A percentile compares a stretch with the other conserved stretches of the same genome.
phyloP scores from a whole-genome alignment of 1,140 invertebrate genomes.

The Periplaneta americana region DNA sequence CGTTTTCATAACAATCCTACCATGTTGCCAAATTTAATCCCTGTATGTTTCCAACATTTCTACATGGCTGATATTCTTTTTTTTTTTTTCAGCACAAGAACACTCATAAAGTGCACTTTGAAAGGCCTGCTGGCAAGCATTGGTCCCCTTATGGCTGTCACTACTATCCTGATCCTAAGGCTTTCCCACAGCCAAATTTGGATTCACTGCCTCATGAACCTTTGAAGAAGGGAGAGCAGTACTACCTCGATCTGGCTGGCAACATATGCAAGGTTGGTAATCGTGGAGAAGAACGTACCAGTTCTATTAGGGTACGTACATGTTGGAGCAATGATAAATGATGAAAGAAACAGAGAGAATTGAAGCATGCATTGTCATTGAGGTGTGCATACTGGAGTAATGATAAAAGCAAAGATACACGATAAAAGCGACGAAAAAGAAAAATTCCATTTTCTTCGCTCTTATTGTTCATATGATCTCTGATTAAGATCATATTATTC shows the following conservation, averaged over 20 bases:
- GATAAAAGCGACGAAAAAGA: too few species aligned
- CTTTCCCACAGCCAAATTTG: slow-evolving; percentile 77
- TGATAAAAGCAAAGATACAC: too few species aligned
- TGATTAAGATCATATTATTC: neutral
- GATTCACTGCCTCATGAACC: slow-evolving; percentile 82
- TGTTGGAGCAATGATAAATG: too few species aligned
- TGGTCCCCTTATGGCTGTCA: slow-evolving; percentile 90
- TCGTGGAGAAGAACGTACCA: neutral
- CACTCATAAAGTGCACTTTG: slow-evolving; percentile 39
- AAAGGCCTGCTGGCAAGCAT: slow-evolving; percentile 37
- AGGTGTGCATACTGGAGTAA: too few species aligned
- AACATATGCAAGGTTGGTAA: slow-evolving; percentile 78
- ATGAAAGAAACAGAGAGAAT: too few species aligned
- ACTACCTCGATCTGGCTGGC: slow-evolving; percentile 91
- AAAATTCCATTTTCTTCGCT: too few species aligned
- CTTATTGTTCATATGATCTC: neutral
- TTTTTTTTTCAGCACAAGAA: slow-evolving; percentile 13
- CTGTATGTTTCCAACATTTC: too few species aligned
- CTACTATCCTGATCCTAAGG: slow-evolving; percentile 74
- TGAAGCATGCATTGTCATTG: too few species aligned
- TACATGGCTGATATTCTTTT: too few species aligned
- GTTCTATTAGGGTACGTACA: too few species aligned
- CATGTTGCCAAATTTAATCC: too few species aligned
- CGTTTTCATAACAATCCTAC: too few species aligned
- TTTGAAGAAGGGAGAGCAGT: slow-evolving; percentile 83